A percentile compares a stretch with the other conserved stretches of the same genome.
Evolutionary conservation across 2,797 vertebrate genomes (phyloP).

Genomic region (Malurus leucopterus): DNA sequence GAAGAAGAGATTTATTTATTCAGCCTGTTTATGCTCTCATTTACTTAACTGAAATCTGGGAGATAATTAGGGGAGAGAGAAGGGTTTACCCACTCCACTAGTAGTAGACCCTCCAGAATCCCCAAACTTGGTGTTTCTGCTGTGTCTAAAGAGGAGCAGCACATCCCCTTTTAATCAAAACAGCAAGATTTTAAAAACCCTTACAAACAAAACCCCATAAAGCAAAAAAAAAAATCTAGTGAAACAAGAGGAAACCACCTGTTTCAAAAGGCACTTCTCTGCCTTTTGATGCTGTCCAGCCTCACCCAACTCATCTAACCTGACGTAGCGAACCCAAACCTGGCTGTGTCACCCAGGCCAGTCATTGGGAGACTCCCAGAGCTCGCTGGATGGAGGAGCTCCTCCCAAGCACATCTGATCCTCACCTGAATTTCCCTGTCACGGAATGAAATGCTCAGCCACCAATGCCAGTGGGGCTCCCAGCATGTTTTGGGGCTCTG

Average conservation of each 20-base stretch:
- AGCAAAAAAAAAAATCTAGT: not conserved
- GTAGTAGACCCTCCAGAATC: not conserved
- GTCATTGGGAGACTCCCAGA: not conserved
- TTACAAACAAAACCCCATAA: accelerated
- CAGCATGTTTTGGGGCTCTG: not conserved
- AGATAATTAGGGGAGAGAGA: not conserved
- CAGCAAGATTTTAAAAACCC: not conserved
- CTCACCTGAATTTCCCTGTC: accelerated
- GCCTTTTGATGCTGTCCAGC: not conserved
- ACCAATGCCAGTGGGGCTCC: accelerated
- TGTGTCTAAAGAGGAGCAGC: not conserved
- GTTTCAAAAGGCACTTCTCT: not conserved
- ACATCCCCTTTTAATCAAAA: not conserved
- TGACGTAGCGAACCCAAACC: not conserved
- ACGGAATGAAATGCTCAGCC: not conserved
- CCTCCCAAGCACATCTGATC: not conserved
- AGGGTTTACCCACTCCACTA: not conserved
- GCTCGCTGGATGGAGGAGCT: not conserved
- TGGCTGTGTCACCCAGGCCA: no score
- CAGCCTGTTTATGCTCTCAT: not conserved
- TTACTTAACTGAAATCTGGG: not conserved
- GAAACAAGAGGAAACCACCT: accelerated
- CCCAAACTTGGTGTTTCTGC: not conserved
- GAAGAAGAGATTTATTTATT: not conserved
- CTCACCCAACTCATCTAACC: not conserved